Evolutionary conservation across 2,888 invertebrate genomes (phyloP).

Genomic region (Chrysolina oricalcia): DNA sequence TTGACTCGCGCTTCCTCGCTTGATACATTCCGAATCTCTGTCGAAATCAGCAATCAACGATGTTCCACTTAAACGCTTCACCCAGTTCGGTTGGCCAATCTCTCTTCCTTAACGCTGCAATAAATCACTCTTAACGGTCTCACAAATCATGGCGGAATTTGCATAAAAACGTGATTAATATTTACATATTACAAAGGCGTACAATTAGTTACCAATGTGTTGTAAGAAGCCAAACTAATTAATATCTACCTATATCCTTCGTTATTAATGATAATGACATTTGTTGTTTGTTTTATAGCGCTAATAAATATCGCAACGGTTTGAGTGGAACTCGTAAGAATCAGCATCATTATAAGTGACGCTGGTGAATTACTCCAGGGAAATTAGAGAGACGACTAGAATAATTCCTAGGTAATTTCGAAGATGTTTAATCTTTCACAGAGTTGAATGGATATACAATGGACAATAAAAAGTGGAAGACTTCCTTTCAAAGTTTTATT

Average conservation of each 20-base stretch:
- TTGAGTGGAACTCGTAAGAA: slow-evolving; percentile 46
- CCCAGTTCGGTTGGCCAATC: slow-evolving; percentile 33
- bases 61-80: slow-evolving; percentile 41
- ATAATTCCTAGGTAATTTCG: no score
- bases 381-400: neutral
- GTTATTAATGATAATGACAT: slow-evolving; percentile 37
- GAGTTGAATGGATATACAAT: no score
- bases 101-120: slow-evolving; percentile 35
- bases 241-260: slow-evolving; percentile 44
- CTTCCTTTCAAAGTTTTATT: no score
- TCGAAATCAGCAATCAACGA: slow-evolving; percentile 35
- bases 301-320: slow-evolving; percentile 48
- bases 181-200: slow-evolving; percentile 60
- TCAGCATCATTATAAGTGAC: slow-evolving; percentile 62
- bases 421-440: no score
- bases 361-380: slow-evolving; percentile 53
- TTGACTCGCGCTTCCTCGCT: neutral
- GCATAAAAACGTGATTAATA: slow-evolving; percentile 60
- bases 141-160: slow-evolving; percentile 49
- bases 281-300: slow-evolving; percentile 47
- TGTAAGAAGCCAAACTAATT: slow-evolving; percentile 58
- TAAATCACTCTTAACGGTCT: slow-evolving; percentile 45
- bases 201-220: slow-evolving; percentile 61
- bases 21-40: neutral
- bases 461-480: no score